Conservation (phyloP, 2,113 vertebrate species). For the Sapajus apella region DNA sequence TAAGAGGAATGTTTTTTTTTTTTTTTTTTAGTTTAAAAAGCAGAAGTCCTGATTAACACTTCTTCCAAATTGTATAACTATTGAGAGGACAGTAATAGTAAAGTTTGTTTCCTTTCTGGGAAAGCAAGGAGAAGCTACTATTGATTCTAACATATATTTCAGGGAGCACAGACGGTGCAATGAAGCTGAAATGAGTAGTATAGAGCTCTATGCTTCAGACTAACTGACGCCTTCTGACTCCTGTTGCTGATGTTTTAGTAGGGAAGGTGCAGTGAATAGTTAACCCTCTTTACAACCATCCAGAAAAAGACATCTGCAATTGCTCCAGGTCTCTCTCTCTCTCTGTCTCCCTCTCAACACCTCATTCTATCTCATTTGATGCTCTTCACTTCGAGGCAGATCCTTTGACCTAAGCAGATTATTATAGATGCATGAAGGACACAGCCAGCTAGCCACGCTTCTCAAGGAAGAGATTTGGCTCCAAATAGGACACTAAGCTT, state of each 20-base stretch:
- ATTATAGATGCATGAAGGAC: conserved; percentile 81
- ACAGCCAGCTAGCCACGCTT: conserved; percentile 75
- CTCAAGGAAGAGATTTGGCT: conserved; percentile 85
- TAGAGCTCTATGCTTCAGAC: not conserved
- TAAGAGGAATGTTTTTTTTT: not conserved
- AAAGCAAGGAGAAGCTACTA: not conserved
- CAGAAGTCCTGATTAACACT: not conserved
- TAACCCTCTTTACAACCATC: conserved; percentile 61
- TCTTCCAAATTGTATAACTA: not conserved
- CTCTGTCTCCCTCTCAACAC: conserved; percentile 52
- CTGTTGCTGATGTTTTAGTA: not conserved
- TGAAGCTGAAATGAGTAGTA: not conserved
- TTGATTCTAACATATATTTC: not conserved
- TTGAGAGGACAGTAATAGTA: not conserved
- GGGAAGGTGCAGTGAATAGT: conserved; percentile 42
- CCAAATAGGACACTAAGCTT: conserved; percentile 88
- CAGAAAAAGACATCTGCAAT: conserved; percentile 48
- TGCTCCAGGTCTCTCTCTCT: not conserved
- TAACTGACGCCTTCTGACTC: not conserved
- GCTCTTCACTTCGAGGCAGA: conserved; percentile 78
- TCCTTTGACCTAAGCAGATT: conserved; percentile 89
- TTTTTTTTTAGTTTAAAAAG: not conserved
- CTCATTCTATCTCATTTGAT: conserved; percentile 47
- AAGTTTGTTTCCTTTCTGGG: not conserved
- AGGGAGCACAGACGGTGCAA: rapidly evolving